Evolutionary conservation across 2,888 invertebrate species (phyloP), one percentile per base, ranked within the genome.

Genomic region (Archips crataeganus): DNA sequence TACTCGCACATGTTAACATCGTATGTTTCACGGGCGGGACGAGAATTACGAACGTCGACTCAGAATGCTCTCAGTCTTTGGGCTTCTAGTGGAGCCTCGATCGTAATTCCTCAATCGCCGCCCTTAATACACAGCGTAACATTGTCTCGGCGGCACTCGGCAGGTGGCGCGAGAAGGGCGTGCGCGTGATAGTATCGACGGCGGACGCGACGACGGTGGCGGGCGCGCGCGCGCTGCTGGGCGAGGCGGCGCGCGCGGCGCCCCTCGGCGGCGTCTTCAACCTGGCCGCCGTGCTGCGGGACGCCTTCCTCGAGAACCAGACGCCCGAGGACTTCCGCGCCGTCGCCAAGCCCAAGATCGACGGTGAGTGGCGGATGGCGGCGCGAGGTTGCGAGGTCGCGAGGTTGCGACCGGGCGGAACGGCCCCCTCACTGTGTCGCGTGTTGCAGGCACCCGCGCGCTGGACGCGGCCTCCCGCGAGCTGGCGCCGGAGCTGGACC

Each of bases 191-290:
- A 8, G 95, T 97, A 75, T 96, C 96, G 23, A 96, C 96, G 54
- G 93, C 94, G 62, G 96, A 97, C 93, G 96, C 95, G 2, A 95
- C 95, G 1, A 93, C 92, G 4, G 82, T 92, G 61, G 94, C 90
- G 15, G 97, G 97, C 36, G 96, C 97, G 36, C 93, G 91, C 74
- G 89, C 93, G 75, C 90, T 98, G 75, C 86, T 98, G 74, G 87
- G 91, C 62, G 95, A 95, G 83, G 95, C 96, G 11, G 95, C 95
- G n/a, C 91, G 93, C 80, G 84, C 97, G 73, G 97, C 96, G 9
- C 95, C 97, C 62, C 95, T 98, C 74, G 98, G 98, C 76, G 98
- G 97, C 79, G 96, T 99, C 75, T 99, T 99, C 95, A 99, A 99
- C 92, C 95, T 99, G 81, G 99, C 99, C 36, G 99, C 97, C 85